These are phyloP conservation scores for Scaptomyza graminum DNA, from an alignment of 1,140 invertebrate genomes.

Conservation along the genomic window DNA sequence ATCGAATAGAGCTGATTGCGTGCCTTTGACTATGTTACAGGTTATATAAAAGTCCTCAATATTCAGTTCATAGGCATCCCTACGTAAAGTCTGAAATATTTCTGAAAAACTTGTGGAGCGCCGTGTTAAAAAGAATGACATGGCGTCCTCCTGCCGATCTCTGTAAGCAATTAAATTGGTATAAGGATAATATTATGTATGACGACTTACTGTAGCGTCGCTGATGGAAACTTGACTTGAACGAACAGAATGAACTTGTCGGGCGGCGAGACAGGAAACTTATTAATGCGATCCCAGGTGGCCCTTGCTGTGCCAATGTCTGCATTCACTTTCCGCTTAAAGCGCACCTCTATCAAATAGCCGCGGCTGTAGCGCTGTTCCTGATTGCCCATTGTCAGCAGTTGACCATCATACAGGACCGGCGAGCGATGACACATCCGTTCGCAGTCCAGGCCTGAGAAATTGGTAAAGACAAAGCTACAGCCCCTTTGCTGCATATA, in stretches of 20 bases:
- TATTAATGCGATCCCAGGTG: conserved; percentile 66
- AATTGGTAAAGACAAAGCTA: conserved; percentile 89
- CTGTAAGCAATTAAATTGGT: conserved; percentile 36
- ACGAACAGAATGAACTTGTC: conserved; percentile 57
- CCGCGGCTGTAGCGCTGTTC: conserved; percentile 85
- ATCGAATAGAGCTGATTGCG: conserved; percentile 19
- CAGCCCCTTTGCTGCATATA: conserved; percentile 53
- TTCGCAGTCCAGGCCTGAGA: conserved; percentile 92
- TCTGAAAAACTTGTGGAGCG: conserved; percentile 39
- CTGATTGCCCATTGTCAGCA: conserved; percentile 88
- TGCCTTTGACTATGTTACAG: conserved; percentile 40
- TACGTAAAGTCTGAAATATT: conserved; percentile 51
- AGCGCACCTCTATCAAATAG: conserved; percentile 65
- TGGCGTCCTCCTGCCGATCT: conserved; percentile 7
- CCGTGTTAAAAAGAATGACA: conserved; percentile 46
- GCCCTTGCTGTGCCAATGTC: conserved; percentile 44
- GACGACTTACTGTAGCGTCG: conserved; percentile 45
- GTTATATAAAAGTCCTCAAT: conserved; percentile 66
- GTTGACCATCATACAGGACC: conserved; percentile 92
- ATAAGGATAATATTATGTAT: too few species aligned
- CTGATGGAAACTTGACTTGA: conserved; percentile 56
- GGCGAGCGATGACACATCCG: conserved; percentile 91
- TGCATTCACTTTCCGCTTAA: conserved; percentile 60
- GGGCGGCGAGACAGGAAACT: conserved; percentile 60
- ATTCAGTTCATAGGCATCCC: conserved; percentile 64